A percentile compares a stretch with the other conserved stretches of the same genome.
These are phyloP conservation scores for Hiodon tergisus DNA, from an alignment of 2,113 vertebrate species.

Conservation along the genomic window DNA sequence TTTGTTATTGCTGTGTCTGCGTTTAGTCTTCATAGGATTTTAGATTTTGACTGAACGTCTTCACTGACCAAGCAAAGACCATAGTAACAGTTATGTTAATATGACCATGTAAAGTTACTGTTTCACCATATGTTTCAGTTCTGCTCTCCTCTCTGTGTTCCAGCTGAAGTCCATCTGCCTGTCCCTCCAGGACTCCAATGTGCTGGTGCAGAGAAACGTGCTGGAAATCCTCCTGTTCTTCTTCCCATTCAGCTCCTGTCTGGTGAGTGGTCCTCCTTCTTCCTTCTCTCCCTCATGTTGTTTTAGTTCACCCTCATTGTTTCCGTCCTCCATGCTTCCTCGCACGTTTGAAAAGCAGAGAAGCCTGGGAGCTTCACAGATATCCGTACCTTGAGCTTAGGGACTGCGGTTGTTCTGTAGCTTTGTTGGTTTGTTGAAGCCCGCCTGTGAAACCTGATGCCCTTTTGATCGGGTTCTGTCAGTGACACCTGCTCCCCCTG, in stretches of 20 bases:
- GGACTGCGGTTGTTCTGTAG: background rate
- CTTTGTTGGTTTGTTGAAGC: background rate
- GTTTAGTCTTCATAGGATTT: too few relatives aligned
- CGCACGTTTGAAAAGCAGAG: background rate
- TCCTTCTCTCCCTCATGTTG: background rate
- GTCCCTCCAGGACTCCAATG: conserved; percentile 84
- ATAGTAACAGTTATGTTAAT: too few relatives aligned
- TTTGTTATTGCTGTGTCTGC: too few relatives aligned
- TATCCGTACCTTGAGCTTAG: background rate
- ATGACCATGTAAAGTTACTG: background rate
- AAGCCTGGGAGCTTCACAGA: background rate
- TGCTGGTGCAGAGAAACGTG: conserved; percentile 90
- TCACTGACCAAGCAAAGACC: too few relatives aligned
- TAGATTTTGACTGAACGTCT: too few relatives aligned
- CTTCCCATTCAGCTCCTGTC: conserved; percentile 78
- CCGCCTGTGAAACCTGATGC: background rate
- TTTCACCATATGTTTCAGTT: background rate
- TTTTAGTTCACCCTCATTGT: background rate
- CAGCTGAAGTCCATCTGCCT: conserved; percentile 80
- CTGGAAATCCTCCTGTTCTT: conserved; percentile 90
- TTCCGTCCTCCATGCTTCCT: background rate
- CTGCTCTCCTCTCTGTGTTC: background rate
- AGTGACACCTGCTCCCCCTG: conserved; percentile 8
- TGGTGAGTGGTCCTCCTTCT: conserved; percentile 64
- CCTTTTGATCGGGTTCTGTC: conserved; percentile 8